Conservation (phyloP, 1,140 invertebrate genomes). For the Polypedilum vanderplanki region DNA sequence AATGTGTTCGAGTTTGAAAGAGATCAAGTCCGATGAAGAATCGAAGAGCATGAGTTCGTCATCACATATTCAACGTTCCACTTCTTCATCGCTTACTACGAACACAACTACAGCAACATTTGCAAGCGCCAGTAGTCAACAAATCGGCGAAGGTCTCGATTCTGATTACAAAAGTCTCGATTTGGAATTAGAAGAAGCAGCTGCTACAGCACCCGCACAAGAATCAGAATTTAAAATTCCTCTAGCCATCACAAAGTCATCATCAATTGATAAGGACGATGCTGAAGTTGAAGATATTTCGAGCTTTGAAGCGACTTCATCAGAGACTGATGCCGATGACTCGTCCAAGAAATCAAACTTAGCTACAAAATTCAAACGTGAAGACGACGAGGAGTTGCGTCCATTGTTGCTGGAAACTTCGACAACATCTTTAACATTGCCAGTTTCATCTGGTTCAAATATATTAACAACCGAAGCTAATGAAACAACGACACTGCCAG, state of each 20-base stretch:
- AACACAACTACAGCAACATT: background rate
- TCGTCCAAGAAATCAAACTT: constrained; percentile 7
- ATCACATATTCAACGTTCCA: background rate
- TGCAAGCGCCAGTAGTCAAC: constrained; percentile 1
- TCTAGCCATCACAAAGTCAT: background rate
- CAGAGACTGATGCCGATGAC: constrained; percentile 17
- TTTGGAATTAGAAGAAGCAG: constrained; percentile 17
- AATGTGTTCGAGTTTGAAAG: constrained; percentile 34
- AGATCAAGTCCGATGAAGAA: constrained; percentile 32
- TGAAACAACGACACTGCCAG: constrained; percentile 21
- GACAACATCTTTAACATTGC: background rate
- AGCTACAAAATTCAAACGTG: background rate
- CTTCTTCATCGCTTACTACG: background rate
- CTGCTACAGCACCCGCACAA: background rate
- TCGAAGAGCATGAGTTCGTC: background rate
- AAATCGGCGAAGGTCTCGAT: constrained; percentile 1
- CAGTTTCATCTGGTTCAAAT: constrained; percentile 17
- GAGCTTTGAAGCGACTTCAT: background rate
- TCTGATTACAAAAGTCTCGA: constrained; percentile 30
- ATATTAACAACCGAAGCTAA: constrained; percentile 19
- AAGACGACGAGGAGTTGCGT: background rate
- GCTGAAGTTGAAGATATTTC: background rate
- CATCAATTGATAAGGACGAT: background rate
- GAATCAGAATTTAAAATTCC: background rate
- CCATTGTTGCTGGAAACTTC: constrained; percentile 22